Percentiles rank a stretch among this genome's conserved stretches.
Evolutionary conservation across 2,113 vertebrate species (phyloP).

Genomic region (Triplophysa rosa): DNA sequence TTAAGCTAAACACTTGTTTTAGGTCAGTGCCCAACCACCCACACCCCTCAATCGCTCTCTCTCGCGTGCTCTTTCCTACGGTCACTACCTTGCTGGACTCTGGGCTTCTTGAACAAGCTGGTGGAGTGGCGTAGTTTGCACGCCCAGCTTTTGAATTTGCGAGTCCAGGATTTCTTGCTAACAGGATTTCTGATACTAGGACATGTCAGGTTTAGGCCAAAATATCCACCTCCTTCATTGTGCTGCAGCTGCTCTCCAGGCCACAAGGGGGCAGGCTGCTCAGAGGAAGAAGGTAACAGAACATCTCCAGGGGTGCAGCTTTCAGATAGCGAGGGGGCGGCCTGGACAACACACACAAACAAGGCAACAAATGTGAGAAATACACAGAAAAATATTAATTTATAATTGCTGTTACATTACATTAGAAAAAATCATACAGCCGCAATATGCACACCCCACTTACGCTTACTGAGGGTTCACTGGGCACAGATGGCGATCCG

Average conservation of each 20-base stretch:
- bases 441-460: slow-evolving; percentile 58
- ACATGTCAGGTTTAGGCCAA: slow-evolving; percentile 98
- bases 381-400: not conserved
- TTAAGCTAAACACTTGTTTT: slow-evolving; percentile 66
- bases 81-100: slow-evolving; percentile 91
- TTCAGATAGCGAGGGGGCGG: slow-evolving; percentile 78
- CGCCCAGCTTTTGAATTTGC: slow-evolving; percentile 95
- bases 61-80: slow-evolving; percentile 76
- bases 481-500: slow-evolving; percentile 58
- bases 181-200: slow-evolving; percentile 96
- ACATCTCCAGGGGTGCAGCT: slow-evolving; percentile 79
- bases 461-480: slow-evolving; percentile 74
- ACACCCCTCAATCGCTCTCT: slow-evolving; percentile 75
- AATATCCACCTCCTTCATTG: slow-evolving; percentile 96
- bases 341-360: slow-evolving; percentile 66
- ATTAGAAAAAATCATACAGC: not conserved
- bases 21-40: slow-evolving; percentile 64
- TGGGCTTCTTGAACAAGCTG: slow-evolving; percentile 94
- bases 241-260: slow-evolving; percentile 83
- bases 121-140: slow-evolving; percentile 92
- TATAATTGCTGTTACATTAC: not conserved
- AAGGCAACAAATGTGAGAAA: slow-evolving; percentile 46
- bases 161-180: slow-evolving; percentile 97
- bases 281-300: slow-evolving; percentile 71
- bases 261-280: slow-evolving; percentile 73